phyloP scores from a whole-genome alignment of 2,113 vertebrate genomes.

The Pampusana beccarii region DNA sequence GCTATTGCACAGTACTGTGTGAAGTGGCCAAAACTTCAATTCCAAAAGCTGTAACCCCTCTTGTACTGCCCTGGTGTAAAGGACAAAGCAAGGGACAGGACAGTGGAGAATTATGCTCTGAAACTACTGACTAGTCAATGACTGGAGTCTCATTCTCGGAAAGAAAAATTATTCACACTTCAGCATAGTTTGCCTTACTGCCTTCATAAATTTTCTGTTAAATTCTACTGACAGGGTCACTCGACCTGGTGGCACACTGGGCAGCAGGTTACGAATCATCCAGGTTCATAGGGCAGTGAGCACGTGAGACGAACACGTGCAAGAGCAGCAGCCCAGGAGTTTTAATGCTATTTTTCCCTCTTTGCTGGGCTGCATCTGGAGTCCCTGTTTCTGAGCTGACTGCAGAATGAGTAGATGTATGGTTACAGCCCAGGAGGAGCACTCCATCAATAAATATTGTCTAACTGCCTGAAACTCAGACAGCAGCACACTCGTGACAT shows the following conservation, averaged over 20 bases:
- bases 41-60: background rate
- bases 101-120: background rate
- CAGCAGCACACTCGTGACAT: background rate
- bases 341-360: rapidly evolving
- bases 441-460: background rate
- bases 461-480: background rate
- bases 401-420: background rate
- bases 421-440: background rate
- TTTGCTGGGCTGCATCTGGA: background rate
- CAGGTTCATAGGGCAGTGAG: background rate
- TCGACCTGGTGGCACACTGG: background rate
- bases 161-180: background rate
- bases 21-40: background rate
- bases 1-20: background rate
- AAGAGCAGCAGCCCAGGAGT: background rate
- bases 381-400: background rate
- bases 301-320: background rate
- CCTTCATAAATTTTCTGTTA: background rate
- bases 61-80: background rate
- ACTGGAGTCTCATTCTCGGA: background rate
- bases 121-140: background rate
- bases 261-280: background rate
- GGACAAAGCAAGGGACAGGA: background rate
- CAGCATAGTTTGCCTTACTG: background rate
- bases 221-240: background rate